Evolutionary conservation across 2,797 vertebrate genomes (phyloP).

Genomic region (Rhinoraja longicauda): DNA sequence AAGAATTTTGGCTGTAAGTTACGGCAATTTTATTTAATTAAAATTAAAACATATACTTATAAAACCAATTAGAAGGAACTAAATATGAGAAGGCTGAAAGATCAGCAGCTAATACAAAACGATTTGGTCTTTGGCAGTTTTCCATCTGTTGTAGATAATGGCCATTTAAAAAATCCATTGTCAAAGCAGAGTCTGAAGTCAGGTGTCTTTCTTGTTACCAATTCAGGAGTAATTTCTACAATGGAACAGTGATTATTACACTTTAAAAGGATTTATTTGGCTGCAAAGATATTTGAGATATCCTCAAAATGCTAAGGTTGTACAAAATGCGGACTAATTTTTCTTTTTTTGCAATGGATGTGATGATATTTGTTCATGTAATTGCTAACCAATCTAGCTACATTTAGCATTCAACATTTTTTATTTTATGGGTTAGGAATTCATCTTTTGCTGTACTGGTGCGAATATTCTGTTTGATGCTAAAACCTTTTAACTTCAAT

Average conservation of each 20-base stretch:
- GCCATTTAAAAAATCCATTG: neutral
- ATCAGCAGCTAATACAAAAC: neutral
- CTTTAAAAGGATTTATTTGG: neutral
- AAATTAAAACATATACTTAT: neutral
- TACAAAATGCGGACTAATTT: neutral
- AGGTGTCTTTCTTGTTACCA: neutral
- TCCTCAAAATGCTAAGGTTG: neutral
- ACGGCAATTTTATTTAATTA: neutral
- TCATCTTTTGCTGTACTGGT: neutral
- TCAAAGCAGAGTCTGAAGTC: neutral
- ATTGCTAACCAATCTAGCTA: neutral
- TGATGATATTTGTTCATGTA: neutral
- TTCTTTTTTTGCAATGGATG: neutral
- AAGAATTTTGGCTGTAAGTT: neutral
- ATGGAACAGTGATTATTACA: slow-evolving; percentile 6
- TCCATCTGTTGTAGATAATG: neutral
- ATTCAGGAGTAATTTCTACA: neutral
- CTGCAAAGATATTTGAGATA: neutral
- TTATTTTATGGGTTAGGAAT: neutral
- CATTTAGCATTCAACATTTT: neutral
- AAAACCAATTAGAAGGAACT: neutral
- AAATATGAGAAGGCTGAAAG: neutral
- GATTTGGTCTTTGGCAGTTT: neutral
- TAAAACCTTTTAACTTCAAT: neutral
- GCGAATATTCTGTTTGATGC: neutral